Conservation (phyloP, 2,113 vertebrate species). For the Peucedramus taeniatus region DNA sequence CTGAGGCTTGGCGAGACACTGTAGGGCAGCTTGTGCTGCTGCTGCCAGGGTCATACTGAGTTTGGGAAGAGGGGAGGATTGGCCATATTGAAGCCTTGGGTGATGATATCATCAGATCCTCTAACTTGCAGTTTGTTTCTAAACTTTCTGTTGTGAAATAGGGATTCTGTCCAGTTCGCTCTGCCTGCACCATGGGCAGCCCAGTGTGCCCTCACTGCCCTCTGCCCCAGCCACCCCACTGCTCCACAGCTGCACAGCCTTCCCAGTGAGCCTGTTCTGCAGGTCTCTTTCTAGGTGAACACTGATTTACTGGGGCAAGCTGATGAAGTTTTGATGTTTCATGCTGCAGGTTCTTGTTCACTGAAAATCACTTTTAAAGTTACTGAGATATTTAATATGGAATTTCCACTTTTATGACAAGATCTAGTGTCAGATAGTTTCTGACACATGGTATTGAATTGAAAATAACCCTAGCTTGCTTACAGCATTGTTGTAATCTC, state of each 20-base stretch:
- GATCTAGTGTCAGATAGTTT: neutral
- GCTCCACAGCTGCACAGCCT: neutral
- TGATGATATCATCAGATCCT: neutral
- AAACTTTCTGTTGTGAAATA: neutral
- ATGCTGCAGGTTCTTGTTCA: neutral
- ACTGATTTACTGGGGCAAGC: neutral
- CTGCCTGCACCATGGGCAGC: neutral
- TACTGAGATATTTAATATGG: neutral
- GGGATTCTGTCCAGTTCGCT: neutral
- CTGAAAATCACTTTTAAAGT: neutral
- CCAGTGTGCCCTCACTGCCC: rapidly evolving
- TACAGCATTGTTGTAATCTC: neutral
- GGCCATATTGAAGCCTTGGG: neutral
- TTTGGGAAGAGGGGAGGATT: neutral
- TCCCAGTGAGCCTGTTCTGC: neutral
- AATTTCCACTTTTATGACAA: neutral
- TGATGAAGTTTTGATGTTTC: neutral
- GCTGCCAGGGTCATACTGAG: neutral
- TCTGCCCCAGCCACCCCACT: neutral
- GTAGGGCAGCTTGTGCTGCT: neutral
- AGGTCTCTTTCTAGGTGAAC: neutral
- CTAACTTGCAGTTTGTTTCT: neutral
- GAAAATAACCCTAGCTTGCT: neutral
- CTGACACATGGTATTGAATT: neutral
- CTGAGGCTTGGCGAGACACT: neutral